These are phyloP conservation scores for Uropsilus gracilis DNA, from an alignment of 2,113 vertebrate genomes.

Conservation along the genomic window DNA sequence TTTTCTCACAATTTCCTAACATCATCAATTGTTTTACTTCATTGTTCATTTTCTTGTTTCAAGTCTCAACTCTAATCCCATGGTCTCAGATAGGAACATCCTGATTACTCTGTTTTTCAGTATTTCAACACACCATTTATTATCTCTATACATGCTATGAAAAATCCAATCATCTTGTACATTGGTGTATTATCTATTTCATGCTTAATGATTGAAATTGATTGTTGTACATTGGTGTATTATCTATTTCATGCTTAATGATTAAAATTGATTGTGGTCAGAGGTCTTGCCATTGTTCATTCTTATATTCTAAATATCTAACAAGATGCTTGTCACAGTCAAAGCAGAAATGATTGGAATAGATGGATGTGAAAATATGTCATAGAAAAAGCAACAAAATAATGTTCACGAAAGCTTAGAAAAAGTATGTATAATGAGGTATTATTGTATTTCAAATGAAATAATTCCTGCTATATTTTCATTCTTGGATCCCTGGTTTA, in stretches of 20 bases:
- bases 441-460: background rate
- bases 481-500: background rate
- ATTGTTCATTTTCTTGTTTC: background rate
- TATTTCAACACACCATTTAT: conserved; percentile 45
- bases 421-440: background rate
- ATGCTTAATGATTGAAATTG: background rate
- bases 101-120: background rate
- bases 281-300: background rate
- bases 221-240: background rate
- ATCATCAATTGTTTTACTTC: background rate
- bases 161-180: background rate
- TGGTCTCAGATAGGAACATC: background rate
- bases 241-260: background rate
- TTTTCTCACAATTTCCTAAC: background rate
- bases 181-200: background rate
- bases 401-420: background rate
- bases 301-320: background rate
- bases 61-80: background rate
- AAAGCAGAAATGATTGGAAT: background rate
- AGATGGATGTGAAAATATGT: background rate
- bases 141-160: background rate
- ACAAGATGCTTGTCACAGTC: background rate
- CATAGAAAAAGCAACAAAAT: background rate
- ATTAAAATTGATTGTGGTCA: background rate
- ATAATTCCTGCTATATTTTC: conserved; percentile 1